Evolutionary conservation across 2,797 vertebrate genomes (phyloP).

Genomic region (Adelosebastes latens): DNA sequence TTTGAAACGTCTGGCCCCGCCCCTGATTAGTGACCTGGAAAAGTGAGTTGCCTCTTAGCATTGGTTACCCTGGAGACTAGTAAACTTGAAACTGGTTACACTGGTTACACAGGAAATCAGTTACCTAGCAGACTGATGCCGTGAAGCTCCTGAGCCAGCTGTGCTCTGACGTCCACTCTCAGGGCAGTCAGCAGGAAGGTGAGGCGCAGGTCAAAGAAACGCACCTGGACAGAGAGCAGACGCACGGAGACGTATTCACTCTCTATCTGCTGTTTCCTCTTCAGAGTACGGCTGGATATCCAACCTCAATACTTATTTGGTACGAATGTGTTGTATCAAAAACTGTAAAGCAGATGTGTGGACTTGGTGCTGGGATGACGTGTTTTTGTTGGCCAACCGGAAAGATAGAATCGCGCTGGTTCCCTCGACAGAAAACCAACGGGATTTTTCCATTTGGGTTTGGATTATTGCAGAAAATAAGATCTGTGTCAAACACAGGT

Average conservation of each 20-base stretch:
- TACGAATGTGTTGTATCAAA: neutral
- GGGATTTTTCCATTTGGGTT: no score
- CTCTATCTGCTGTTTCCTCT: neutral
- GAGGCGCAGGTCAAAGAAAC: slow-evolving; percentile 92
- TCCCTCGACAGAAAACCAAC: no score
- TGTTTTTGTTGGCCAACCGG: no score
- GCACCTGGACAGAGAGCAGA: slow-evolving; percentile 70
- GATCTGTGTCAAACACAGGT: no score
- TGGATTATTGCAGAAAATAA: no score
- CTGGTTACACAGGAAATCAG: neutral
- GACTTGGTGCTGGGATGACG: no score
- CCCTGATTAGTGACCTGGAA: neutral
- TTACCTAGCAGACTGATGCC: slow-evolving; percentile 88
- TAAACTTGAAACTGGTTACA: neutral
- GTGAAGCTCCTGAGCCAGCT: slow-evolving; percentile 88
- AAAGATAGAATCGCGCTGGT: no score
- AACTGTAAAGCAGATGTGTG: neutral
- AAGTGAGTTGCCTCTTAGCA: neutral
- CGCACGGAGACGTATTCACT: neutral
- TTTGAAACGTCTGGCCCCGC: neutral
- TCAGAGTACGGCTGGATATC: neutral
- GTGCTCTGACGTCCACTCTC: slow-evolving; percentile 86
- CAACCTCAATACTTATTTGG: neutral
- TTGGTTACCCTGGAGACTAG: neutral
- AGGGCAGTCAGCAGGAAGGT: slow-evolving; percentile 91